Evolutionary conservation across 92 coral and sea anemone genomes (phyloP), one percentile per base, ranked within the genome.

Genomic region (Plumapathes pennacea): DNA sequence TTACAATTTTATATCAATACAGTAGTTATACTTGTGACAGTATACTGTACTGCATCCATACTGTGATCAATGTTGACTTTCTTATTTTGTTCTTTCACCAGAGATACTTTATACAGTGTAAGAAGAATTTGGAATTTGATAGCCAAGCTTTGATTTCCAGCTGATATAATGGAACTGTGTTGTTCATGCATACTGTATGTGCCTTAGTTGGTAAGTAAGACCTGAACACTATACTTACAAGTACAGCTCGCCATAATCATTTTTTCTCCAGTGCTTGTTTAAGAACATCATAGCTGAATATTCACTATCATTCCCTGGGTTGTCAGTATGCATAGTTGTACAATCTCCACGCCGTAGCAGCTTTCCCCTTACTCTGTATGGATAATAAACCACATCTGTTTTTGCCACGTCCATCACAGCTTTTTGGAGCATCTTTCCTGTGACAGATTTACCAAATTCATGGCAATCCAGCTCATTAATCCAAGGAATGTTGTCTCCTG

Each of bases 241-340:
- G 60, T 88, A 94, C n/a, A 94, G 55, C 25, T 94, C 99, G 19
- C 99, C 99, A 64, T 94, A 89, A 63, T 83, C 85, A 65, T 94
- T 88, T 33, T 88, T 94, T 44, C 83, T 44, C 96, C 94, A 94
- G 6, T 52, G 72, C 29, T 62, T 46, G 72, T 81, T 84, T 50
- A 92, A 62, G 42, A 84, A 92, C 76, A 92, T 49, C 54, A 92
- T 44, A 34, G 79, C 65, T 8, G 98, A 86, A 10, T 54, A 74
- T 49, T 92, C 96, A 10, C 81, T 84, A 25, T 92, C 98, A 36
- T 83, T 77, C 28, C 43, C 55, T 10, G 37, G 57, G 6, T 96
- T 88, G 53, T 92, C 96, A 32, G 69, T 83, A 38, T 62, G 67
- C 18, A 92, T 62, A 36, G 73, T 80, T 1, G 96, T 82, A 32